phyloP scores from a whole-genome alignment of 2,113 vertebrate genomes.

The Chrysochloris asiatica region DNA sequence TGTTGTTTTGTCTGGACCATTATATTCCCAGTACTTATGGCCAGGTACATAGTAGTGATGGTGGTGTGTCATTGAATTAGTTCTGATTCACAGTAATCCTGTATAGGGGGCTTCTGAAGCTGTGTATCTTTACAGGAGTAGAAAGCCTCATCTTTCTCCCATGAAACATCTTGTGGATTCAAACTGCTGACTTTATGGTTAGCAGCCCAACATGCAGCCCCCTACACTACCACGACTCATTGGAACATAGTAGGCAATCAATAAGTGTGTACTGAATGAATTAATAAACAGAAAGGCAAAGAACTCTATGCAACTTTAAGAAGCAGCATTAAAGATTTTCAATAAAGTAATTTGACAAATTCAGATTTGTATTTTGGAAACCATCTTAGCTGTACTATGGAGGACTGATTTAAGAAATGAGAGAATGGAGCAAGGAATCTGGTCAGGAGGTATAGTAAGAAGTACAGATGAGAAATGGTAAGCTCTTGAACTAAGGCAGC shows the following conservation, averaged over 20 bases:
- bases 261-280: neutral
- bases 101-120: too few species aligned
- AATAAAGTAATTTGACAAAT: conserved; percentile 15
- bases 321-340: neutral
- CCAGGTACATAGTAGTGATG: too few species aligned
- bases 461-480: neutral
- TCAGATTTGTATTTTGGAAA: conserved; percentile 27
- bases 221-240: too few species aligned
- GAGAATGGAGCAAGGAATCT: neutral
- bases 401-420: neutral
- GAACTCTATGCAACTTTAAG: neutral
- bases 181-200: too few species aligned
- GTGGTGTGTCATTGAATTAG: too few species aligned
- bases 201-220: too few species aligned
- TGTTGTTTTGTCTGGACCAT: neutral
- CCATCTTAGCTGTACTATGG: neutral
- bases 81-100: too few species aligned
- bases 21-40: neutral
- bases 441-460: neutral
- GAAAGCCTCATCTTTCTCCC: too few species aligned
- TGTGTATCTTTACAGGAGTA: too few species aligned
- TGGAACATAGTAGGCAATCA: neutral
- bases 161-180: too few species aligned
- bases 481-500: neutral
- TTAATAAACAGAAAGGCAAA: neutral